A percentile compares a stretch with the other conserved stretches of the same genome.
Conservation (phyloP, 2,797 vertebrate species). For the Chaetodon trifasciatus region DNA sequence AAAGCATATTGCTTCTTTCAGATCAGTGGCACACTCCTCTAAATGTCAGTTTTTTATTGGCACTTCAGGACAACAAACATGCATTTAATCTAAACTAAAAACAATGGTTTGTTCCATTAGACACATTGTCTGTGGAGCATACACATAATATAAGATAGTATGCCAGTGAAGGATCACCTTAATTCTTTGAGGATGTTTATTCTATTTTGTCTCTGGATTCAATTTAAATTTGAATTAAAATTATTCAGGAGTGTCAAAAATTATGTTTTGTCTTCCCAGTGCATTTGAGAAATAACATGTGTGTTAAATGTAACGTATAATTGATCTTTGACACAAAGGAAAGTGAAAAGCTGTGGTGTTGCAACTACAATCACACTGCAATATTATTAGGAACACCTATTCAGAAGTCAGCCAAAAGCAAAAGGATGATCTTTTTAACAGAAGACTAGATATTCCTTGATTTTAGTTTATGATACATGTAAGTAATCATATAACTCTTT, state of each 20-base stretch:
- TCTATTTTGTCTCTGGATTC: neutral
- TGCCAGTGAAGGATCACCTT: neutral
- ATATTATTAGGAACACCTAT: neutral
- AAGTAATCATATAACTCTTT: neutral
- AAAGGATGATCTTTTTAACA: neutral
- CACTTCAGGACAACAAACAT: slow-evolving; percentile 17
- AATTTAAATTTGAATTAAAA: neutral
- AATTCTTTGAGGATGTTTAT: neutral
- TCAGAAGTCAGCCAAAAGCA: neutral
- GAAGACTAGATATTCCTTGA: neutral
- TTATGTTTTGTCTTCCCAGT: neutral
- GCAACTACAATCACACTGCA: neutral
- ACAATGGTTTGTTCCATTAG: neutral
- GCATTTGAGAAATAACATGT: neutral
- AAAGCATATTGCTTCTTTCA: slow-evolving; percentile 71
- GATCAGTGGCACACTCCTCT: slow-evolving; percentile 17
- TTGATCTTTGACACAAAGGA: neutral
- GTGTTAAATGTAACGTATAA: neutral
- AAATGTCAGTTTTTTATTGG: neutral
- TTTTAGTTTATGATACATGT: neutral
- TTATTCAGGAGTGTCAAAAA: neutral
- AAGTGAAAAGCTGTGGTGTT: neutral
- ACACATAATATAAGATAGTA: neutral
- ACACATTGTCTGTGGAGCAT: neutral
- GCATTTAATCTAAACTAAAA: neutral